These are phyloP conservation scores for Therioaphis trifolii DNA, from an alignment of 2,888 invertebrate species.

Conservation along the genomic window DNA sequence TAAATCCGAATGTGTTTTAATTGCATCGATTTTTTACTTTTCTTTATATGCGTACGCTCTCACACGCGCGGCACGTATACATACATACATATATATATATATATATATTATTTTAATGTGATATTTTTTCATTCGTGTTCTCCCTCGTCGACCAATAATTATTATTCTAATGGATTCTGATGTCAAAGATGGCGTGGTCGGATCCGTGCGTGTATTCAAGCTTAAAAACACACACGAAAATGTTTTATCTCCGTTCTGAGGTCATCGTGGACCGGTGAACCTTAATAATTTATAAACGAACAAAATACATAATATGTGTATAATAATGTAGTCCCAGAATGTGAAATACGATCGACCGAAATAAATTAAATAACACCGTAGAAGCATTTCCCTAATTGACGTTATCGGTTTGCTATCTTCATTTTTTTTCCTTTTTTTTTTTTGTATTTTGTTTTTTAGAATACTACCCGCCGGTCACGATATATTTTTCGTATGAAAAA, in stretches of 20 bases:
- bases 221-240: constrained; percentile 50
- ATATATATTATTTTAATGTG: constrained; percentile 47
- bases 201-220: constrained; percentile 32
- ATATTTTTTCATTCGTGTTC: constrained; percentile 36
- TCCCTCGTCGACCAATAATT: constrained; percentile 49
- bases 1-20: constrained; percentile 45
- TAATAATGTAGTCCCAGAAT: not conserved
- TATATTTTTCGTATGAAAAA: constrained; percentile 24
- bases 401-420: constrained; percentile 58
- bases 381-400: constrained; percentile 54
- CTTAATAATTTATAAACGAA: constrained; percentile 57
- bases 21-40: constrained; percentile 16
- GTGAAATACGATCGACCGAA: constrained; percentile 47
- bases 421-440: not conserved
- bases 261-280: constrained; percentile 61
- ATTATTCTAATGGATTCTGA: constrained; percentile 60
- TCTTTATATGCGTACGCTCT: not conserved
- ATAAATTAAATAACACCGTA: constrained; percentile 47
- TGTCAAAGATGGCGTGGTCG: constrained; percentile 43
- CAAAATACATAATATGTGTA: not conserved
- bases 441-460: constrained; percentile 14
- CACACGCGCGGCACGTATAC: not conserved
- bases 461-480: constrained; percentile 27
- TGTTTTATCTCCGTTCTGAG: constrained; percentile 54
- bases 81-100: not conserved